Conservation (phyloP, 2,113 vertebrate genomes). For the Hoplias malabaricus region DNA sequence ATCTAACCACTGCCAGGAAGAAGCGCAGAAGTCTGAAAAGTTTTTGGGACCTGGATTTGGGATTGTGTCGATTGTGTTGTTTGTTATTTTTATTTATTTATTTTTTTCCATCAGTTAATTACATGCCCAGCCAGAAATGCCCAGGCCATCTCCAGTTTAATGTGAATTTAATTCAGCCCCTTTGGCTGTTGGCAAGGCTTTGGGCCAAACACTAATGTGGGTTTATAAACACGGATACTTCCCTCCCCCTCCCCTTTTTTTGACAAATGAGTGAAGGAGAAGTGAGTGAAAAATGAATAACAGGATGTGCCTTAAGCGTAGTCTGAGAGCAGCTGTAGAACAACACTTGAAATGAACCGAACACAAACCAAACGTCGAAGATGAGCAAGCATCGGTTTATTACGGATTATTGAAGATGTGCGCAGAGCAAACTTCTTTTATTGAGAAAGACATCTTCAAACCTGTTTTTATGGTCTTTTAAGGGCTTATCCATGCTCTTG, state of each 20-base stretch:
- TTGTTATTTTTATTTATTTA: neutral
- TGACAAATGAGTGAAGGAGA: slow-evolving; percentile 10
- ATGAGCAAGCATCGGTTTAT: slow-evolving; percentile 4
- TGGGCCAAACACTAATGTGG: slow-evolving; percentile 3
- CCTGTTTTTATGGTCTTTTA: too few relatives aligned
- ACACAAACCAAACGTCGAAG: neutral
- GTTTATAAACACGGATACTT: neutral
- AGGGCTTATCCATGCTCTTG: too few relatives aligned
- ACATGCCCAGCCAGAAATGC: slow-evolving; percentile 9
- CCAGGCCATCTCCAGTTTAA: slow-evolving; percentile 35
- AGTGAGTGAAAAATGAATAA: slow-evolving; percentile 15
- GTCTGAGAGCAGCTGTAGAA: slow-evolving; percentile 6
- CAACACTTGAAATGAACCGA: neutral
- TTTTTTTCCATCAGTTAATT: slow-evolving; percentile 1
- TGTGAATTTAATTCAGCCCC: slow-evolving; percentile 42
- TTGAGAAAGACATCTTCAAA: neutral
- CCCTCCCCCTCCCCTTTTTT: neutral
- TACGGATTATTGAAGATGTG: neutral
- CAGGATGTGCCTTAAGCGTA: neutral
- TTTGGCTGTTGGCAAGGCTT: slow-evolving; percentile 20
- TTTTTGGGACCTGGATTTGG: slow-evolving; percentile 13
- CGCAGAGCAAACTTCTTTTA: neutral
- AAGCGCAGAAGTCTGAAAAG: slow-evolving; percentile 5
- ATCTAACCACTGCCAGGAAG: slow-evolving; percentile 40
- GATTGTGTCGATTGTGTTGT: neutral